Percentiles rank a stretch among this genome's conserved stretches.
phyloP scores from a whole-genome alignment of 1,140 invertebrate genomes.

The Diachasma alloeum region DNA sequence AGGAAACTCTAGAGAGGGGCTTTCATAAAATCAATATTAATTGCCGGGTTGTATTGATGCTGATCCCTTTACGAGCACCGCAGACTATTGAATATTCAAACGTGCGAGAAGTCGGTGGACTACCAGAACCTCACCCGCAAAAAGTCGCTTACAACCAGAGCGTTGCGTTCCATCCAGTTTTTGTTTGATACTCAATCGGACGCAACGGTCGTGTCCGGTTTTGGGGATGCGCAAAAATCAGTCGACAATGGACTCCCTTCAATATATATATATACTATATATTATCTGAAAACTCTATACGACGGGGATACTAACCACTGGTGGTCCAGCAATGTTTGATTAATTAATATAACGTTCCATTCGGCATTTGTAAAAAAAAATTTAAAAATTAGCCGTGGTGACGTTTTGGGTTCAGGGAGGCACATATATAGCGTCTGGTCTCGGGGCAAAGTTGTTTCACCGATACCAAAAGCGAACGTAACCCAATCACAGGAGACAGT shows the following conservation, averaged over 20 bases:
- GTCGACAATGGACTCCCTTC: too few relatives aligned
- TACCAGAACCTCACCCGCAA: constrained; percentile 36
- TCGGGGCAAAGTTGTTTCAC: background rate
- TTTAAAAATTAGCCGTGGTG: background rate
- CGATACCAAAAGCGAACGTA: background rate
- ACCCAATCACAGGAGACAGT: background rate
- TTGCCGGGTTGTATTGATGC: constrained; percentile 42
- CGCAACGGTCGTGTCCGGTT: background rate
- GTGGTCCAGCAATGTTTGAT: constrained; percentile 37
- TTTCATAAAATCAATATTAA: constrained; percentile 64
- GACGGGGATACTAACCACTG: constrained; percentile 32
- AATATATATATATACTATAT: too few relatives aligned
- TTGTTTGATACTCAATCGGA: constrained; percentile 27
- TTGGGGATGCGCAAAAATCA: background rate
- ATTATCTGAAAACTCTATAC: too few relatives aligned
- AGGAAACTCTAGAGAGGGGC: background rate
- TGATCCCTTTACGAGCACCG: background rate
- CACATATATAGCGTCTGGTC: background rate
- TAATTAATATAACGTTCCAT: constrained; percentile 47
- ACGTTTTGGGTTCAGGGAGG: too few relatives aligned
- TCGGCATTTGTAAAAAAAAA: constrained; percentile 35
- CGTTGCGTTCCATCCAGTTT: constrained; percentile 50
- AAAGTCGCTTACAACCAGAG: constrained; percentile 56
- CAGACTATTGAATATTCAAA: constrained; percentile 59
- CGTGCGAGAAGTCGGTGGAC: constrained; percentile 9